Conservation (phyloP, 2,888 invertebrate species). For the Eurytoma californica region DNA sequence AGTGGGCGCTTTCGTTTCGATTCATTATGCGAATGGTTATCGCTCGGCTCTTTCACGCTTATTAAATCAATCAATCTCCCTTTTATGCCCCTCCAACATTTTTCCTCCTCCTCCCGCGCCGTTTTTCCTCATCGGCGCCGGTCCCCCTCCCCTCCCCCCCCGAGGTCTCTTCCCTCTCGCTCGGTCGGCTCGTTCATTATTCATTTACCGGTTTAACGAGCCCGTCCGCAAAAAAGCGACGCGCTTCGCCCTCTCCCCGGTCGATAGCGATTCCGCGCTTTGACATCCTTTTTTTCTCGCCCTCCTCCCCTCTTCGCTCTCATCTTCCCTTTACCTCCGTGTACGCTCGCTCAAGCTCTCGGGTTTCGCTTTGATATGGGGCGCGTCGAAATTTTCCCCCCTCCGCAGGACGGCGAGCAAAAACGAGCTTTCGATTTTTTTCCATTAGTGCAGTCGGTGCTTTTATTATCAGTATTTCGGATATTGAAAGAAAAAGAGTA, state of each 20-base stretch:
- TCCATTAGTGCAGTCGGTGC: not conserved
- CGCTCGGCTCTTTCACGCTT: slow-evolving; percentile 46
- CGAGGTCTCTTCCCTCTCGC: not conserved
- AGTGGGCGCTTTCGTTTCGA: slow-evolving; percentile 21
- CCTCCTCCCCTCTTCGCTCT: slow-evolving; percentile 40
- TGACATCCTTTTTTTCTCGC: slow-evolving; percentile 58
- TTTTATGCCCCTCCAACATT: slow-evolving; percentile 10
- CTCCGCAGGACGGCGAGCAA: not conserved
- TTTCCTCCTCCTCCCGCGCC: not conserved
- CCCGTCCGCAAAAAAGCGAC: slow-evolving; percentile 65
- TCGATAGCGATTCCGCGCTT: slow-evolving; percentile 71
- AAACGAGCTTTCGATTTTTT: slow-evolving; percentile 41
- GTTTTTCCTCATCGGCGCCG: slow-evolving; percentile 23
- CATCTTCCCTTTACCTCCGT: slow-evolving; percentile 45
- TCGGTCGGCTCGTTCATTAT: slow-evolving; percentile 68
- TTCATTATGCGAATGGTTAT: slow-evolving; percentile 53
- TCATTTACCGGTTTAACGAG: slow-evolving; percentile 74
- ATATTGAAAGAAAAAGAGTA: slow-evolving; percentile 14
- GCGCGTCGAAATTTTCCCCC: slow-evolving; percentile 24
- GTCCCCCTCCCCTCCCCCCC: not conserved
- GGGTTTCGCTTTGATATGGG: slow-evolving; percentile 22
- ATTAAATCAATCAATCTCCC: slow-evolving; percentile 56
- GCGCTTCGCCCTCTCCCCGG: slow-evolving; percentile 18
- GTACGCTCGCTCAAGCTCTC: slow-evolving; percentile 1
- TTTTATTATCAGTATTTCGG: slow-evolving; percentile 17